Conservation (phyloP, 2,797 vertebrate genomes). For the Dromococcyx pavoninus region DNA sequence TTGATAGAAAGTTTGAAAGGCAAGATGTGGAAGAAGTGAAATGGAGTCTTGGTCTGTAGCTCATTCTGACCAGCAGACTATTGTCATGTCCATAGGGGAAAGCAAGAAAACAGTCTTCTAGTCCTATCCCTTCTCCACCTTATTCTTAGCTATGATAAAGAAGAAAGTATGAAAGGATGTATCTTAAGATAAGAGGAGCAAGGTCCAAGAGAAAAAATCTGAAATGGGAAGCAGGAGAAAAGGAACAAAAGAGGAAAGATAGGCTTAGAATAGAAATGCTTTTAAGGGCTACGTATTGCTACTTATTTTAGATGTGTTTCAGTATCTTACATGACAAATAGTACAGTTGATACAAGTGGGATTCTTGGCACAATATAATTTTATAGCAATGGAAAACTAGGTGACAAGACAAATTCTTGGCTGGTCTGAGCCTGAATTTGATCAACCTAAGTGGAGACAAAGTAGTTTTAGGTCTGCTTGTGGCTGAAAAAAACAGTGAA, state of each 20-base stretch:
- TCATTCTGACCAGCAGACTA: neutral
- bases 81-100: neutral
- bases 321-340: neutral
- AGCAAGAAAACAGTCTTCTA: neutral
- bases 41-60: neutral
- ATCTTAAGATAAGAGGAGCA: neutral
- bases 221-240: neutral
- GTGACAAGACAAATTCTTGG: neutral
- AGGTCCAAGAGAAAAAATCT: neutral
- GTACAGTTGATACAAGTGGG: neutral
- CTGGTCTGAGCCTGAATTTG: neutral
- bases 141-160: neutral
- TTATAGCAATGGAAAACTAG: neutral
- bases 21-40: neutral
- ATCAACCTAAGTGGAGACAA: neutral
- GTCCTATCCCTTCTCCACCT: neutral
- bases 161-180: neutral
- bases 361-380: neutral
- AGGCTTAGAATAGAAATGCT: neutral
- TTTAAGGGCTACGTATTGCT: neutral
- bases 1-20: neutral
- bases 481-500: neutral
- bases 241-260: neutral
- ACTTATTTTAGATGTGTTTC: neutral
- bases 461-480: neutral